Evolutionary conservation across 2,797 vertebrate genomes (phyloP), one percentile per base, ranked within the genome.

Genomic region (Enteromius argenteus): DNA sequence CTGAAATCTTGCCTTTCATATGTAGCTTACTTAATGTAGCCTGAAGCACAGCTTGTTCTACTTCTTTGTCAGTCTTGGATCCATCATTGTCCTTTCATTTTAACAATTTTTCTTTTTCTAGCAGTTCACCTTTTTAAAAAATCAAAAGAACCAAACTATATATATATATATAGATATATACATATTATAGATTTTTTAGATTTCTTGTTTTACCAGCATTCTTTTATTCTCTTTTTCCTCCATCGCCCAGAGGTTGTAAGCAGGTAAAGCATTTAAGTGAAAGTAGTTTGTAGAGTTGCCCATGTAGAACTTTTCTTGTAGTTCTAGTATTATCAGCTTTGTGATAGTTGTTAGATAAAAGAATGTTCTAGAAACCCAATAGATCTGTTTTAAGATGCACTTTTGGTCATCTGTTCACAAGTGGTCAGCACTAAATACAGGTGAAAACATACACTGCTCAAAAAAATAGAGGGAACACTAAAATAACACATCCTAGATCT

Each of bases 1-100:
- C 1, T 30, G 75, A 64, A 27, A 64, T 78, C 37, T 64, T 15
- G 56, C 75, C 56, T 30, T 78, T 30, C 11, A 5, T 21, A 44
- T 64, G 75, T 19, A 78, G 27, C 75, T 37, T 58, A 51, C 27
- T 66, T 66, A 37, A 79, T 79, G 21, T 35, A 15, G 42, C 62
- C 62, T 51, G 27, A 67, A 53, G 77, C 23, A 27, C 49, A 23
- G 19, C 27, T 67, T 67, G 60, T 35, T 67, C 77, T 67, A 35
- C 76, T 66, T 66, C 39, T 64, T 11, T 17, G 53, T 27, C 21
- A 53, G 51, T 39, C 21, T 76, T 37, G 21, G 3, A 60, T 42
- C n/a, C 35, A 15, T 60, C 6, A 19, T n/a, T 32, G 5, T 53
- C 5, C 4, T 73, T 51, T 51, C 15, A 32, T 53, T 85, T 46